A percentile compares a stretch with the other conserved stretches of the same genome.
phyloP scores from a whole-genome alignment of 2,797 vertebrate genomes.

The Anas flavirostris region DNA sequence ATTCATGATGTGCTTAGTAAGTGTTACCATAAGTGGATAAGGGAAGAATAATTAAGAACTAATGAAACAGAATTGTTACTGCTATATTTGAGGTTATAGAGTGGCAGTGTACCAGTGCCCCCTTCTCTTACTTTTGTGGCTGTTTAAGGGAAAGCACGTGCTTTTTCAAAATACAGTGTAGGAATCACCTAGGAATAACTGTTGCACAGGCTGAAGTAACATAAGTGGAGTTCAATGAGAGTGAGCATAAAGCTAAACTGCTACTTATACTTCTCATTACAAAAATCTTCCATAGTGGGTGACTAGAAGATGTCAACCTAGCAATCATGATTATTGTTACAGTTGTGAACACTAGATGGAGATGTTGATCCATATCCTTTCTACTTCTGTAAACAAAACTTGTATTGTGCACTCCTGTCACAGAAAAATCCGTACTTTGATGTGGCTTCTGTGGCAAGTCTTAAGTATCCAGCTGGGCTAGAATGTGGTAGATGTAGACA shows the following conservation, averaged over 20 bases:
- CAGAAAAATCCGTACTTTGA: background rate
- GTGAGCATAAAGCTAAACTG: background rate
- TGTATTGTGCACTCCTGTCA: fast-evolving
- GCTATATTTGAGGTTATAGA: background rate
- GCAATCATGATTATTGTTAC: background rate
- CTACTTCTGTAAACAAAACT: background rate
- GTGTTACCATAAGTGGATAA: background rate
- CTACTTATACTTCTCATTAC: background rate
- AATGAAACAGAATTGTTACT: background rate
- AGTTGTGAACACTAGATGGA: background rate
- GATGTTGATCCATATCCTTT: background rate
- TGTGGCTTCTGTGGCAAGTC: background rate
- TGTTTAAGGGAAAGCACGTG: background rate
- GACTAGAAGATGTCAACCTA: background rate
- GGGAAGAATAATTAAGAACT: background rate
- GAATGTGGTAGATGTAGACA: background rate
- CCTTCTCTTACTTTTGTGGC: background rate
- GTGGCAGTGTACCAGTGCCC: background rate
- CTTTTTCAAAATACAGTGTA: background rate
- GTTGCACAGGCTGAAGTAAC: background rate
- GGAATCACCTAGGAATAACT: background rate
- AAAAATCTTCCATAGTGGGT: background rate
- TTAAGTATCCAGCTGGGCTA: background rate
- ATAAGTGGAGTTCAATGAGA: background rate
- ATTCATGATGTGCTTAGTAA: background rate